Evolutionary conservation across 2,797 vertebrate genomes (phyloP).

Genomic region (Taeniopygia guttata): DNA sequence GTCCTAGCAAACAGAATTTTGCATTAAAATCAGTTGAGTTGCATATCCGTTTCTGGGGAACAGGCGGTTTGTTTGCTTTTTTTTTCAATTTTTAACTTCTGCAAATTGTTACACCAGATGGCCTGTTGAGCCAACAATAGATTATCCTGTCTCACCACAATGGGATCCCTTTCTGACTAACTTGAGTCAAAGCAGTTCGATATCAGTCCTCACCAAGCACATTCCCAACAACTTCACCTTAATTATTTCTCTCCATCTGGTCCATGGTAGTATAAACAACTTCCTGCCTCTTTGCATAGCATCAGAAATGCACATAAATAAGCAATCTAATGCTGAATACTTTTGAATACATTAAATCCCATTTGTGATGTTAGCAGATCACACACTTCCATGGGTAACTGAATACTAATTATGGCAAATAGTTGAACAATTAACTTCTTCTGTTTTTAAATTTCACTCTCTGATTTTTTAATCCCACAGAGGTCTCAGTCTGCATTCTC

Average conservation of each 20-base stretch:
- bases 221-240: neutral
- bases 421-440: neutral
- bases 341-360: neutral
- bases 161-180: slow-evolving; percentile 4
- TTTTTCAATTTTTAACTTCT: neutral
- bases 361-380: neutral
- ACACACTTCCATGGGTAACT: neutral
- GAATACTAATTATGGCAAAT: neutral
- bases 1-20: neutral
- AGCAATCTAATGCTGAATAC: neutral
- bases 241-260: slow-evolving; percentile 27
- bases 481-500: slow-evolving; percentile 85
- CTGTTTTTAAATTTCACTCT: neutral
- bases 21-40: neutral
- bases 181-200: neutral
- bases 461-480: slow-evolving; percentile 70
- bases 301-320: slow-evolving; percentile 11
- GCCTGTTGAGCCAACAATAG: slow-evolving; percentile 49
- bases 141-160: neutral
- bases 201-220: neutral
- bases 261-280: neutral
- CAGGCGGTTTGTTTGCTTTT: slow-evolving; percentile 22
- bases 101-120: slow-evolving; percentile 32
- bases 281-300: neutral
- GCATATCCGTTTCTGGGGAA: neutral